Conservation (phyloP, 1,140 invertebrate species). For the Lepidurus couesii region DNA sequence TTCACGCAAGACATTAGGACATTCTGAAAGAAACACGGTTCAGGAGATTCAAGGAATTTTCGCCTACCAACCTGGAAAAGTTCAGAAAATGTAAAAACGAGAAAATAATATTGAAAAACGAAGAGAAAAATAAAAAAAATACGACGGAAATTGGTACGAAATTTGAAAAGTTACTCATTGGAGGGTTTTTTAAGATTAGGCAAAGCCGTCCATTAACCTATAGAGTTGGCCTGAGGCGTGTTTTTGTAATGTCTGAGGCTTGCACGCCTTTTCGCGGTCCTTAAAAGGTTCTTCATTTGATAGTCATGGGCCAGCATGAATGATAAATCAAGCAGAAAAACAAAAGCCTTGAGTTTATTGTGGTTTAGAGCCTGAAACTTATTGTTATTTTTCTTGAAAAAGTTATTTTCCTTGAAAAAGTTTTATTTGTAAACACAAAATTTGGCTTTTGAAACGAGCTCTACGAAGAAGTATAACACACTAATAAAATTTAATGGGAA, state of each 20-base stretch:
- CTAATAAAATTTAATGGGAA: too few species aligned
- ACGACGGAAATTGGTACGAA: neutral
- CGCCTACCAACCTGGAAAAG: neutral
- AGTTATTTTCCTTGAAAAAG: too few species aligned
- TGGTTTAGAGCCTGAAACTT: neutral
- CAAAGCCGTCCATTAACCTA: constrained; percentile 3
- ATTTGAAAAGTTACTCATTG: too few species aligned
- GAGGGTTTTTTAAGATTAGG: neutral
- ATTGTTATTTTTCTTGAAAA: neutral
- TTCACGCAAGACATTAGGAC: too few species aligned
- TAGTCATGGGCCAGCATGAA: neutral
- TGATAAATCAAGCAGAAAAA: constrained; percentile 4
- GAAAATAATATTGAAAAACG: neutral
- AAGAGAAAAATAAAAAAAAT: neutral
- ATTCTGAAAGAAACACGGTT: too few species aligned
- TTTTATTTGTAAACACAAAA: too few species aligned
- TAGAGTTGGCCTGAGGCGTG: neutral
- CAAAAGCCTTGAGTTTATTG: neutral
- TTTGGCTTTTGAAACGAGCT: too few species aligned
- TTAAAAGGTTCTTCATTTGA: constrained; percentile 14
- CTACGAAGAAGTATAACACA: too few species aligned
- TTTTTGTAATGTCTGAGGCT: neutral
- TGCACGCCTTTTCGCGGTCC: neutral
- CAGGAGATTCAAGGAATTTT: neutral
- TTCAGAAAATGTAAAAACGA: neutral